Base-by-base conservation (phyloP, 1,140 invertebrate genomes). In the Acromyrmex charruanus region DNA sequence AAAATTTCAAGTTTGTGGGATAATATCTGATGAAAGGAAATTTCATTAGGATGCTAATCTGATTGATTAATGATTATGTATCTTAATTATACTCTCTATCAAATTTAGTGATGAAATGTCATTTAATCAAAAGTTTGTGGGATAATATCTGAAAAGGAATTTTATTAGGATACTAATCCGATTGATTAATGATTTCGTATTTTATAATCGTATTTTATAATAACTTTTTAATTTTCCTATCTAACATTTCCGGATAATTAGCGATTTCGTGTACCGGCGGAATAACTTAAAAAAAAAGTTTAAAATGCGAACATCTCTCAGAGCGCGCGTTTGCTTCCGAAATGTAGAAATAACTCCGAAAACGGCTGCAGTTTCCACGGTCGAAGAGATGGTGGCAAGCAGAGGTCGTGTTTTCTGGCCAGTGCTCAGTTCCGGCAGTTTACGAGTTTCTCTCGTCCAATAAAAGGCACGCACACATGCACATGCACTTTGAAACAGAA, bases 361-460 rank as follows among this genome's bases (percentile, higher is more conserved):
- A 91, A 90, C 84, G 89, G 84, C 77, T 90, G 84, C 79, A 89
- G 88, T 91, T 90, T 88, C 89, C 63, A 86, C 72, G 79, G 61
- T 51, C 58, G 77, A 68, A 53, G 85, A 61, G 75, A 25, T 71
- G 80, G 39, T 75, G 39, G 80, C 69, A 39, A 25, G 53, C 80
- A 75, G 80, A 84, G 80, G 69, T 85, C 21, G 77, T 75, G 89
- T 90, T 86, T 74, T 71, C 89, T 90, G 87, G 75, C 63, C 87
- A 77, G 89, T 84, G 80, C 87, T 90, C 90, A 80, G 77, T 81
- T 90, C 84, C 89, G 82, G 77, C 85, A 89, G 90, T 91, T 90
- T 91, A 91, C 89, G 89, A 91, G 84, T 90, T 88, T 91, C 87
- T 88, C 80, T 44, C 35, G 81, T 65, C 35, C 75, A 65, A 81